These are phyloP conservation scores for Hipposideros armiger DNA, from an alignment of 2,113 vertebrate species.

Conservation along the genomic window DNA sequence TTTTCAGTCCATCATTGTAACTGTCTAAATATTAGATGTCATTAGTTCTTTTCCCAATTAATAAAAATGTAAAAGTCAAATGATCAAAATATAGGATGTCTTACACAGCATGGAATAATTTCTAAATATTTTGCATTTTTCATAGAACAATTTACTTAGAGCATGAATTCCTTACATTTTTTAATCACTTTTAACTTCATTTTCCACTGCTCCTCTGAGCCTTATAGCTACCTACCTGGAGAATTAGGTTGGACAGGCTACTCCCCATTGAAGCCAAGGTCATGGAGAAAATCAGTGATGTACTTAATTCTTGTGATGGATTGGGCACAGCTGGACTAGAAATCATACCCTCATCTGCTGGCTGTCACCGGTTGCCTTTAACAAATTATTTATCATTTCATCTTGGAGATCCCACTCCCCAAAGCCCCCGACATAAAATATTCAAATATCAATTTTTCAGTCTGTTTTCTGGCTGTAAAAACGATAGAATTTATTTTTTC, in stretches of 20 bases:
- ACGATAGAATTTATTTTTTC: neutral
- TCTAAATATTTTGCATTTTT: neutral
- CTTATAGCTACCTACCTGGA: neutral
- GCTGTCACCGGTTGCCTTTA: neutral
- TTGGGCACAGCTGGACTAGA: neutral
- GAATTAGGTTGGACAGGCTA: neutral
- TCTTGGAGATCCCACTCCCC: neutral
- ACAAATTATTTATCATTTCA: neutral
- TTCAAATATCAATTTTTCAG: neutral
- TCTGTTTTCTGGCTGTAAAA: neutral
- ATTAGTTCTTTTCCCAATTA: neutral
- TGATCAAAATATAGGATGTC: neutral
- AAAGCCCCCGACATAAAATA: neutral
- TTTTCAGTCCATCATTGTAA: neutral
- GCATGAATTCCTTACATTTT: neutral
- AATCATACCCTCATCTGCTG: neutral
- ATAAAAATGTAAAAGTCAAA: neutral
- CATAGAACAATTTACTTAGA: neutral
- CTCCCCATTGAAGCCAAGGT: neutral
- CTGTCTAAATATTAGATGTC: neutral
- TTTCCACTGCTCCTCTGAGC: neutral
- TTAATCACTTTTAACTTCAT: neutral
- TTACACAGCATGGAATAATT: constrained; percentile 12
- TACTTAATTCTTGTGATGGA: neutral
- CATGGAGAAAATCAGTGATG: neutral